Base-by-base conservation (phyloP, 2,797 vertebrate genomes). In the Gila robusta region DNA sequence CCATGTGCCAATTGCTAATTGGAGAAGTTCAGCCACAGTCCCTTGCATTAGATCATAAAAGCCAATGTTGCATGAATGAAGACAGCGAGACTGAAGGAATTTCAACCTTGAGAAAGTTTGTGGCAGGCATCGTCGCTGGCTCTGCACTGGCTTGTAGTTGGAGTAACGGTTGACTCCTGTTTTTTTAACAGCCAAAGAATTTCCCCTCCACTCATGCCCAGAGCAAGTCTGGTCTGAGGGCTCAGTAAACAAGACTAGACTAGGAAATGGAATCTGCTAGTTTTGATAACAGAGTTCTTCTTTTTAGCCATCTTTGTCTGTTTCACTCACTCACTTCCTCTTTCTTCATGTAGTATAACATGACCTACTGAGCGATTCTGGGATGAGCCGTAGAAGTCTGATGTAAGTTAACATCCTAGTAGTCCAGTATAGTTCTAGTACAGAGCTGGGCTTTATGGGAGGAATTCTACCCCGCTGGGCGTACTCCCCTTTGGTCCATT, bases 111-210 rank as follows among this genome's bases (percentile, higher is more conserved):
- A 44, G 66, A 39, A 67, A 84, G 35, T 85, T 72, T 28, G 41
- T 12, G 28, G 37, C n/a, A 66, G 80, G 74, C 70, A 49, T 59
- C 12, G 19, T 80, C 44, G 16, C 44, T 76, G 44, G 47, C 62
- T 52, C 62, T 64, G 16, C 28, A 54, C 7, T 2, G 59, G 73
- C 56, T 73, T 67, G 73, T 74, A 79, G 81, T 59, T 16, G 39
- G 44, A 73, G 70, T 77, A 87, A 69, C 72, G 39, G 54, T 44
- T 74, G 64, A 83, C 74, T 86, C 12, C 85, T 88, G 82, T 79
- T 84, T 86, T 86, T 39, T 47, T 82, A n/a, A 62, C 81, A 76
- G 62, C 26, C 84, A 62, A 81, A 72, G 79, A 85, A 85, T 87
- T 85, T 88, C 72, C 39, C n/a, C 64, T 89, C 35, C 59, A 52